A percentile compares a stretch with the other conserved stretches of the same genome.
Conservation (phyloP, 2,888 invertebrate genomes). For the Synergus laeviventris region DNA sequence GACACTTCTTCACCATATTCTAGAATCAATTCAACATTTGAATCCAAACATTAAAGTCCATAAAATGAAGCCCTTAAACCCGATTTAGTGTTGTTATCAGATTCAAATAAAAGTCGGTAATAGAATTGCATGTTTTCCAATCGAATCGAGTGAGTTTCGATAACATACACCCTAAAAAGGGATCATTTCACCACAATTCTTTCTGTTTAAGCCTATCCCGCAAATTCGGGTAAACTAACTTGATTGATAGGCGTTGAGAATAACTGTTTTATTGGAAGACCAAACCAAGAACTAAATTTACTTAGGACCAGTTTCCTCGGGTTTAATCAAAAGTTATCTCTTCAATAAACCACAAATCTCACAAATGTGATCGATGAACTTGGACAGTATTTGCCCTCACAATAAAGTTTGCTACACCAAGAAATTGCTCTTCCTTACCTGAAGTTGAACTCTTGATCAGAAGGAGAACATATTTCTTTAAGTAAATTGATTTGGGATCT, state of each 20-base stretch:
- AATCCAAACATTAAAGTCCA: neutral
- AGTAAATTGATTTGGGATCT: neutral
- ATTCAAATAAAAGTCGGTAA: conserved; percentile 35
- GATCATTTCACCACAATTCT: conserved; percentile 22
- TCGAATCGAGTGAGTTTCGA: conserved; percentile 27
- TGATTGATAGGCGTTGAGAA: conserved; percentile 32
- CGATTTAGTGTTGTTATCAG: conserved; percentile 14
- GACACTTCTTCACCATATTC: neutral
- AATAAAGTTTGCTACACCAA: neutral
- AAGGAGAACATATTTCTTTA: neutral
- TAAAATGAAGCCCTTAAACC: conserved; percentile 7
- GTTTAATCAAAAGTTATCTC: conserved; percentile 18
- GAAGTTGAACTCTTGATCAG: neutral
- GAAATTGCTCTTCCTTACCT: conserved; percentile 5
- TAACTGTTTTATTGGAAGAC: conserved; percentile 25
- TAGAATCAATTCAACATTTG: neutral
- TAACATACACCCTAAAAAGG: conserved; percentile 4
- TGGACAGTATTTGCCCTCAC: neutral
- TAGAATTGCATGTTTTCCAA: conserved; percentile 29
- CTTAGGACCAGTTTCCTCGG: conserved; percentile 22
- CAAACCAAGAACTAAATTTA: conserved; percentile 20
- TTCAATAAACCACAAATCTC: conserved; percentile 18
- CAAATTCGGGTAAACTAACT: conserved; percentile 26
- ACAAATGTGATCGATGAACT: conserved; percentile 31
- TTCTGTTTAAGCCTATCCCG: conserved; percentile 3